Evolutionary conservation across 2,888 invertebrate species (phyloP), one percentile per base, ranked within the genome.

Genomic region (Liopterus haemorrhoidalis): DNA sequence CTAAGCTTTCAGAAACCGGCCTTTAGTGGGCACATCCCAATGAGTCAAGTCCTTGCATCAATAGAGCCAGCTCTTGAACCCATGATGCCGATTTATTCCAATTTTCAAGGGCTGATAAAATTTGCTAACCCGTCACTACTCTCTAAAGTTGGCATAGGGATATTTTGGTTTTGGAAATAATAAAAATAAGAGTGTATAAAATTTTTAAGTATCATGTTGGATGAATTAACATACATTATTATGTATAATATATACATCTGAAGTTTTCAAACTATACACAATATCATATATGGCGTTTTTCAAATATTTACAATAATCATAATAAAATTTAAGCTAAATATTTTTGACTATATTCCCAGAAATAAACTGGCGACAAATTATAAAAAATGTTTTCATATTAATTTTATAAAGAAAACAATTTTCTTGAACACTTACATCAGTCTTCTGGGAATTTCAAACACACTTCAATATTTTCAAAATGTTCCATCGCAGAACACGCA

Each of bases 211-310:
- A n/a, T n/a, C n/a, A n/a, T n/a, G n/a, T n/a, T n/a, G n/a, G n/a
- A n/a, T n/a, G n/a, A n/a, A n/a, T n/a, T n/a, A n/a, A n/a, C n/a
- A n/a, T n/a, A n/a, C n/a, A 44, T 38, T 44, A 41, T 22, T 41
- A 41, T 41, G 32, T 40, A 44, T 44, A 44, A 44, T 44, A 44
- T 44, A 39, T 44, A 44, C 44, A 44, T 44, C 38, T 44, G 44
- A 37, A 31, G 31, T 30, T 44, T 38, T 44, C 44, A 43, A 55
- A 54, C 52, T 56, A 54, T 56, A 54, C 54, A 56, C 54, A 55
- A 54, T 56, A 56, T 56, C 54, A 51, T 53, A 48, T 56, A 56
- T 56, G 56, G 56, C 56, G 53, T 53, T 53, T 54, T 53, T 47
- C 52, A 55, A 49, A 50, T 54, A 54, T 52, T 53, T 51, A 54